These are phyloP conservation scores for Pygmarrhopalites habei DNA, from an alignment of 1,140 invertebrate species.

Conservation along the genomic window DNA sequence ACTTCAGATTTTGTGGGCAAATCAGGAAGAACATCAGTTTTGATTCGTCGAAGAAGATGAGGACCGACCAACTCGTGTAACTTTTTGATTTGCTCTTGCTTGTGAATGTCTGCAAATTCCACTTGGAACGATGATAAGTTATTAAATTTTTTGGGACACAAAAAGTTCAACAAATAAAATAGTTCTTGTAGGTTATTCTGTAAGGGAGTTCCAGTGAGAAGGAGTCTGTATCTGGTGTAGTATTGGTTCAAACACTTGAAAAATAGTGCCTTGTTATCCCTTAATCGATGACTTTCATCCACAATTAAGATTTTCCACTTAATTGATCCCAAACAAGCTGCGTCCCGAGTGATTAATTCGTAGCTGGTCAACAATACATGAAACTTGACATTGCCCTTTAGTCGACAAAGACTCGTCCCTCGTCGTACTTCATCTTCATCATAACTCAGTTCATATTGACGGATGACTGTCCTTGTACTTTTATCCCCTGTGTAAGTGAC, in stretches of 20 bases:
- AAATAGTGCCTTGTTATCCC: slow-evolving; percentile 99
- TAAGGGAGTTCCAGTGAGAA: slow-evolving; percentile 94
- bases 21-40: slow-evolving; percentile 91
- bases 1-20: slow-evolving; percentile 99
- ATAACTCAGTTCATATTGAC: slow-evolving; percentile 95
- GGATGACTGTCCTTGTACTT: slow-evolving; percentile 86
- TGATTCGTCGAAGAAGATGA: slow-evolving; percentile 93
- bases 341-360: slow-evolving; percentile 95
- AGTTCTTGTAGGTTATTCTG: slow-evolving; percentile 99
- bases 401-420: slow-evolving; percentile 79
- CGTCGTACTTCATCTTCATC: slow-evolving; percentile 57
- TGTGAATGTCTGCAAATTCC: slow-evolving; percentile 97
- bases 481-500: slow-evolving; percentile 99
- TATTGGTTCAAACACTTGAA: slow-evolving; percentile 89
- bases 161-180: slow-evolving; percentile 97
- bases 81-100: slow-evolving; percentile 98
- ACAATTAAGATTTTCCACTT: slow-evolving; percentile 98
- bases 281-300: slow-evolving; percentile 96
- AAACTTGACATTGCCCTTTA: slow-evolving; percentile 84
- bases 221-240: slow-evolving; percentile 91
- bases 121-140: slow-evolving; percentile 90
- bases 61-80: slow-evolving; percentile 95
- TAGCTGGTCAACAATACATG: slow-evolving; percentile 97
- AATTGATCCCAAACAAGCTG: slow-evolving; percentile 92
- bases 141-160: slow-evolving; percentile 88